Evolutionary conservation across 2,113 vertebrate genomes (phyloP), one percentile per base, ranked within the genome.

Genomic region (Laticauda laticaudata): DNA sequence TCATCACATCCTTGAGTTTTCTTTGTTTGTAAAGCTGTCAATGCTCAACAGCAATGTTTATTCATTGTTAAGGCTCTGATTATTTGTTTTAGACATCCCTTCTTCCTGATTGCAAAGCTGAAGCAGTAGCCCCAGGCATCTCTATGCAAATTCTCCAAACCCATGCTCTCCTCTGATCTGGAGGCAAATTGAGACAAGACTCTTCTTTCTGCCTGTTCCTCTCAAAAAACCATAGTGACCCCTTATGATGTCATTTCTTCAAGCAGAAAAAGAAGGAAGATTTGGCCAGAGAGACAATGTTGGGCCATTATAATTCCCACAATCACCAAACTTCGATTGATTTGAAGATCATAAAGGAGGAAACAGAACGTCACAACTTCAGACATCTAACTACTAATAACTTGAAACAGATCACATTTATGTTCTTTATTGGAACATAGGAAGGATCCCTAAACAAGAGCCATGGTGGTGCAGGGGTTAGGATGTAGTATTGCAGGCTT

Each of bases 1-100:
- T 29, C 23, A 53, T 64, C 14, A 87, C 1, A 29, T 92, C 86
- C 39, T 21, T 45, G 3, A 39, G 51, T 89, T 92, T 89, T 34
- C 11, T 95, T 29, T 92, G 69, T 96, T 95, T 95, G 81, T 91
- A 94, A 39, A 94, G 39, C 3, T 29, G 69, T 56, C 51, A 90
- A 61, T 88, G 75, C 85, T 94, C 94, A 95, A 93, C 59, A 0
- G 18, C 89, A 54, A 39, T 86, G 53, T 87, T 95, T 93, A 59
- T 91, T 87, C 57, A 92, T 92, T 94, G 8, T 92, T 90, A 96
- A 95, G 95, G 55, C 55, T 85, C 53, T 56, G 54, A 89, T 93
- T 96, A 81, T 94, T 95, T 95, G 4, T 92, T 24, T 39, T 69
- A 90, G 94, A 96, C 93, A 4, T 2, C n/a, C 92, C 90, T 95